Percentiles rank a stretch among this genome's conserved stretches.
These are phyloP conservation scores for Dryocosmus kuriphilus DNA, from an alignment of 2,888 invertebrate genomes.

Conservation along the genomic window DNA sequence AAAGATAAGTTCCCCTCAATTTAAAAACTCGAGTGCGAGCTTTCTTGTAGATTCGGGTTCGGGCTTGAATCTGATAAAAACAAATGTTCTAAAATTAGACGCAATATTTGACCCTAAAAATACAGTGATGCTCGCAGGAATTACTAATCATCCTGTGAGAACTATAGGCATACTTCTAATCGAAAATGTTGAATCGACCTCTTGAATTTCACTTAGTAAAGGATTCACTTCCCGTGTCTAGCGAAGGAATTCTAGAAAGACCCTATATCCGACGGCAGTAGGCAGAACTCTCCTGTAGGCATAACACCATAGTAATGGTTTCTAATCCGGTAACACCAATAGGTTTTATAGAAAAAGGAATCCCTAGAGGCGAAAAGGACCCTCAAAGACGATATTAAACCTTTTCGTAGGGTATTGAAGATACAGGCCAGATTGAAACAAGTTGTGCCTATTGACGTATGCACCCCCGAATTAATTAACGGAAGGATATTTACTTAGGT, in stretches of 20 bases:
- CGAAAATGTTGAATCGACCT: no score
- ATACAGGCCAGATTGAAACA: background rate
- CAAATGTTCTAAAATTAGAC: background rate
- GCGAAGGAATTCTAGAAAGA: background rate
- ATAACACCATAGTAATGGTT: background rate
- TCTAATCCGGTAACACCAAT: background rate
- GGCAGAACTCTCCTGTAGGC: no score
- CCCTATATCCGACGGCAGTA: no score
- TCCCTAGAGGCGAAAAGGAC: background rate
- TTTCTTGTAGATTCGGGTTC: background rate
- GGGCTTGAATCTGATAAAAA: background rate
- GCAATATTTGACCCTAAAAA: background rate
- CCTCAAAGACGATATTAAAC: background rate
- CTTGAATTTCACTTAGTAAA: background rate
- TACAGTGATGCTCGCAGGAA: background rate
- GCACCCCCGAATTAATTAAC: background rate
- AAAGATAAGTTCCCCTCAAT: background rate
- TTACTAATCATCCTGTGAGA: background rate
- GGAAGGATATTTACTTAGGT: conserved; percentile 12
- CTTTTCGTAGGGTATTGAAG: background rate
- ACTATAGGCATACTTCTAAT: background rate
- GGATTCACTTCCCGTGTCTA: no score
- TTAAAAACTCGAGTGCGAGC: background rate
- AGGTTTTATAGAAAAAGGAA: background rate
- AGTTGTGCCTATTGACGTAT: background rate